phyloP scores from a whole-genome alignment of 2,888 invertebrate species.

The Drosophila nr. fundita region DNA sequence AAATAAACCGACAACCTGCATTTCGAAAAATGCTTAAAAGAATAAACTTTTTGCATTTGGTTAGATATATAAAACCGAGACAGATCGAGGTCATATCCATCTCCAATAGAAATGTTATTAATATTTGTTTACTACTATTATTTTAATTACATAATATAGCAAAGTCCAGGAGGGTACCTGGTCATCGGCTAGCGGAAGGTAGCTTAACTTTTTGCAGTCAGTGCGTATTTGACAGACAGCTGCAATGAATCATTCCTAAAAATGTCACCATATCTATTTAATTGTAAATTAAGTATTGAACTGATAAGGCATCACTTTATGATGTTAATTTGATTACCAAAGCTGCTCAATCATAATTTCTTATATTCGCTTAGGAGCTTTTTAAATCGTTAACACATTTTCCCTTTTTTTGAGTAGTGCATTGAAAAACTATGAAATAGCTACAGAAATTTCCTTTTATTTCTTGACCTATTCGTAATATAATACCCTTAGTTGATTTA shows the following conservation, averaged over 20 bases:
- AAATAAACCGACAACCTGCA: constrained; percentile 35
- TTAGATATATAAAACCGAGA: not conserved
- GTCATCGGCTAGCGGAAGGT: not conserved
- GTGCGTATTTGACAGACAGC: not conserved
- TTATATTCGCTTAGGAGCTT: not conserved
- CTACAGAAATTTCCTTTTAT: not conserved
- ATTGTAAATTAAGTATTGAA: constrained; percentile 9
- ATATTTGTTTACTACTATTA: not conserved
- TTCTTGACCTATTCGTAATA: constrained; percentile 22
- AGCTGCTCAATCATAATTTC: not conserved
- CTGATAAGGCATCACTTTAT: constrained; percentile 21
- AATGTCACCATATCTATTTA: constrained; percentile 34
- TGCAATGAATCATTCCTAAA: constrained; percentile 30
- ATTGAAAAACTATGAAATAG: not conserved
- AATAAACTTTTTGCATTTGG: not conserved
- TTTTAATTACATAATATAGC: not conserved
- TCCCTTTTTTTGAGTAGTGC: not conserved
- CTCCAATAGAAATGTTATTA: not conserved
- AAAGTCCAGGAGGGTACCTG: constrained; percentile 1
- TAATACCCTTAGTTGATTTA: not conserved
- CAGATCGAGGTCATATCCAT: not conserved
- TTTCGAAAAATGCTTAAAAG: constrained; percentile 17
- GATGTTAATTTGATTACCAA: constrained; percentile 1
- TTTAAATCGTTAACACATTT: not conserved
- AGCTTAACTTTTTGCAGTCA: not conserved